Evolutionary conservation across 2,888 invertebrate species (phyloP).

Genomic region (Dilophus febrilis): DNA sequence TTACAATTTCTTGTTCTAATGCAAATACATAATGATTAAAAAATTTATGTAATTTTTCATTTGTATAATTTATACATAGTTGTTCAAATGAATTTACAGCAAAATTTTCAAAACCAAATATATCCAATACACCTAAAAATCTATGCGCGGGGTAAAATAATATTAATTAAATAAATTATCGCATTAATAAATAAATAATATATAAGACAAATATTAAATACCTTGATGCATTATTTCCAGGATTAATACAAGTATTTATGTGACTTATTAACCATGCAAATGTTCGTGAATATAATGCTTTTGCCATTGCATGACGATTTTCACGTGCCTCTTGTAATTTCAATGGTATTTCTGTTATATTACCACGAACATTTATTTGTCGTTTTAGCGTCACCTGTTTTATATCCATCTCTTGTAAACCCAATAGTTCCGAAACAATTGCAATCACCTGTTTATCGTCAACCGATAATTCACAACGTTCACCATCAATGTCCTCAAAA

Average conservation of each 20-base stretch:
- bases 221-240: slow-evolving; percentile 56
- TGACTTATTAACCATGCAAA: slow-evolving; percentile 87
- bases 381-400: slow-evolving; percentile 56
- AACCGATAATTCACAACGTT: slow-evolving; percentile 56
- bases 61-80: slow-evolving; percentile 85
- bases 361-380: slow-evolving; percentile 83
- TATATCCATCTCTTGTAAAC: slow-evolving; percentile 55
- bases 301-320: slow-evolving; percentile 86
- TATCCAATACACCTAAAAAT: slow-evolving; percentile 78
- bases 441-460: slow-evolving; percentile 54
- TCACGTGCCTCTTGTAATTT: slow-evolving; percentile 77
- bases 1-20: slow-evolving; percentile 77
- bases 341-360: slow-evolving; percentile 81
- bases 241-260: slow-evolving; percentile 82
- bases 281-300: slow-evolving; percentile 73
- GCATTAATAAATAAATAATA: background rate
- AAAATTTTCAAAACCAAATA: slow-evolving; percentile 90
- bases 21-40: slow-evolving; percentile 95
- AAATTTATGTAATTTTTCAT: slow-evolving; percentile 87
- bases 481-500: slow-evolving; percentile 78
- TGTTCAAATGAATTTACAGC: slow-evolving; percentile 81
- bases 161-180: slow-evolving; percentile 14
- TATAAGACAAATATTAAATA: background rate
- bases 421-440: slow-evolving; percentile 56
- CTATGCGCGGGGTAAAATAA: too few relatives aligned